These are phyloP conservation scores for Eufriesea mexicana DNA, from an alignment of 1,140 invertebrate species.

Conservation along the genomic window DNA sequence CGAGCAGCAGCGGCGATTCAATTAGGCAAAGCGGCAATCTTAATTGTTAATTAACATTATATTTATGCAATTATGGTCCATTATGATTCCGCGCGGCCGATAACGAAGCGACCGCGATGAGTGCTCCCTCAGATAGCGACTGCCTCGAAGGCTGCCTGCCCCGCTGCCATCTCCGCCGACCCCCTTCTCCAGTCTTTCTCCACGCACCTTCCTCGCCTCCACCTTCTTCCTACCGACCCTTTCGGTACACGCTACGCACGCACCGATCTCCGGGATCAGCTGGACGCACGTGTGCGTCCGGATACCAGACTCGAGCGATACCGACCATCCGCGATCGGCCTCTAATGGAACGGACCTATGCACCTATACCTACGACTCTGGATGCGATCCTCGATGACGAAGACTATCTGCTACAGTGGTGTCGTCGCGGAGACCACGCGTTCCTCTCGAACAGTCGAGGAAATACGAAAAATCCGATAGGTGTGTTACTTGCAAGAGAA, in stretches of 20 bases:
- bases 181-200: neutral
- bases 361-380: no score
- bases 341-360: slow-evolving; percentile 21
- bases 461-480: no score
- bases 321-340: slow-evolving; percentile 26
- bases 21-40: slow-evolving; percentile 76
- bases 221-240: neutral
- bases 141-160: slow-evolving; percentile 7
- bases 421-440: no score
- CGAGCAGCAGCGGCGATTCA: slow-evolving; percentile 70
- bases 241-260: slow-evolving; percentile 38
- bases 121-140: slow-evolving; percentile 58
- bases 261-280: slow-evolving; percentile 21
- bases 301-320: slow-evolving; percentile 22
- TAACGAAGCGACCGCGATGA: slow-evolving; percentile 66
- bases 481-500: no score
- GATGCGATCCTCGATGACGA: no score
- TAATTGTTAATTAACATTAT: slow-evolving; percentile 79
- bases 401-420: no score
- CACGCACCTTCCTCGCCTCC: slow-evolving; percentile 6
- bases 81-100: slow-evolving; percentile 70
- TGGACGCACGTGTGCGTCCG: slow-evolving; percentile 31
- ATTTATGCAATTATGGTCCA: slow-evolving; percentile 77
- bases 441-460: no score
- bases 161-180: neutral